These are phyloP conservation scores for Andricus curvator DNA, from an alignment of 2,888 invertebrate genomes.

Conservation along the genomic window DNA sequence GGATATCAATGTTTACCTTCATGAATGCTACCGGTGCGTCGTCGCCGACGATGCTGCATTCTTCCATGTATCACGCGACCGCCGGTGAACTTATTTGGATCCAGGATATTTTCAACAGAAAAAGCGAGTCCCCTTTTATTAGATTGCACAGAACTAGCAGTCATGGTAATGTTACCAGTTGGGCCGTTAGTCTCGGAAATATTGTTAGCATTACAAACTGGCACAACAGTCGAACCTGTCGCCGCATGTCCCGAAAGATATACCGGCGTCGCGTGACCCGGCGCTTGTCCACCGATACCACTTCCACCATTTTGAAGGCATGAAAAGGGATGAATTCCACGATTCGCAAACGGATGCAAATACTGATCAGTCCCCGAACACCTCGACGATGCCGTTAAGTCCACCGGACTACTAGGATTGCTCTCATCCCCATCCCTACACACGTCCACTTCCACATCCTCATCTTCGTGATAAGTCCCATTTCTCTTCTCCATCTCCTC, in stretches of 20 bases:
- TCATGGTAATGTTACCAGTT: slow-evolving; percentile 66
- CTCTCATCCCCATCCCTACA: slow-evolving; percentile 72
- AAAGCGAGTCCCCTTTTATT: slow-evolving; percentile 88
- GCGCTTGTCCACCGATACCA: slow-evolving; percentile 30
- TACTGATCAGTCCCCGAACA: slow-evolving; percentile 62
- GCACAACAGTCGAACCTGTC: slow-evolving; percentile 64
- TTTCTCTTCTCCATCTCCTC: slow-evolving; percentile 56
- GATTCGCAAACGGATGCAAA: slow-evolving; percentile 66
- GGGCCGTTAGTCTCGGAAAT: slow-evolving; percentile 61
- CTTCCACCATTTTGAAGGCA: slow-evolving; percentile 65
- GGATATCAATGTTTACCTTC: slow-evolving; percentile 66
- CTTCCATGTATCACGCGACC: slow-evolving; percentile 69
- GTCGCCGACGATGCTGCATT: slow-evolving; percentile 67
- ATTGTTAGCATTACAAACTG: slow-evolving; percentile 63
- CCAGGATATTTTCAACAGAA: slow-evolving; percentile 94
- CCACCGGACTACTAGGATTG: slow-evolving; percentile 77
- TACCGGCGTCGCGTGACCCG: slow-evolving; percentile 52
- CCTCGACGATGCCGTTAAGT: slow-evolving; percentile 76
- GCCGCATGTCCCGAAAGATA: slow-evolving; percentile 65
- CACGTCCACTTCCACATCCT: slow-evolving; percentile 72
- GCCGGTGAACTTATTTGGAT: slow-evolving; percentile 94
- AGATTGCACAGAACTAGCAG: slow-evolving; percentile 79
- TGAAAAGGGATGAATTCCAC: slow-evolving; percentile 65
- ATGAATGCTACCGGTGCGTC: slow-evolving; percentile 72
- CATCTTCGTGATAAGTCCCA: slow-evolving; percentile 68